These are phyloP conservation scores for Xestia sexstrigata DNA, from an alignment of 2,888 invertebrate species.

Conservation along the genomic window DNA sequence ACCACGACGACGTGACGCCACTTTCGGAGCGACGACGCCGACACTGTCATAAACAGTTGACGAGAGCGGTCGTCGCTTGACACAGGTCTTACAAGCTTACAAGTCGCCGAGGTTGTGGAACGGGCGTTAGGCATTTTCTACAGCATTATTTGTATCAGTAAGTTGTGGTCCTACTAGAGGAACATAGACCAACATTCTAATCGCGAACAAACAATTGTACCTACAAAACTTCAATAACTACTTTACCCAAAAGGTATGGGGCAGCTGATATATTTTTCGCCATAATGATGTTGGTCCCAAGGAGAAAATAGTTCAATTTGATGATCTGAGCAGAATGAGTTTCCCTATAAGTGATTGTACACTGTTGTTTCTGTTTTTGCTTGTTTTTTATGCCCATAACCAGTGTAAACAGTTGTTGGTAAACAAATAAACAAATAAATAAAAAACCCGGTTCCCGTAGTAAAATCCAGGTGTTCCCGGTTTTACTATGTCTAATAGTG, in stretches of 20 bases:
- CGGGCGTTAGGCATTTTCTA: background rate
- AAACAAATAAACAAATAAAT: too few relatives aligned
- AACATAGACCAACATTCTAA: background rate
- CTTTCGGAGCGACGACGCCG: background rate
- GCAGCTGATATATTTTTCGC: background rate
- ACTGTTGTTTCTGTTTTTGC: too few relatives aligned
- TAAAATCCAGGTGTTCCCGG: too few relatives aligned
- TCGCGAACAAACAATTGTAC: too few relatives aligned
- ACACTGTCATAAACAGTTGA: background rate
- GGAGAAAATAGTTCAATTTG: background rate
- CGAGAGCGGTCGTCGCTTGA: background rate
- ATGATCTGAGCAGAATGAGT: background rate
- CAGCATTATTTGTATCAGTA: background rate
- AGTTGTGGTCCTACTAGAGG: background rate
- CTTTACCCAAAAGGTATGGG: background rate
- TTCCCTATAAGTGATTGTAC: too few relatives aligned
- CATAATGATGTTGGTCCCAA: background rate
- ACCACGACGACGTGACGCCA: background rate
- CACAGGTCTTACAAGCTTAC: background rate
- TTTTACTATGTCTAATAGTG: too few relatives aligned
- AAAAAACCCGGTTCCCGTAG: too few relatives aligned
- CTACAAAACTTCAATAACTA: background rate
- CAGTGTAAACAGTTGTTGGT: too few relatives aligned
- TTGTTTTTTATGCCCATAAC: too few relatives aligned
- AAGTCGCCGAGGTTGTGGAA: background rate